Evolutionary conservation across 2,113 vertebrate genomes (phyloP), one percentile per base, ranked within the genome.

Genomic region (Thermophis baileyi): DNA sequence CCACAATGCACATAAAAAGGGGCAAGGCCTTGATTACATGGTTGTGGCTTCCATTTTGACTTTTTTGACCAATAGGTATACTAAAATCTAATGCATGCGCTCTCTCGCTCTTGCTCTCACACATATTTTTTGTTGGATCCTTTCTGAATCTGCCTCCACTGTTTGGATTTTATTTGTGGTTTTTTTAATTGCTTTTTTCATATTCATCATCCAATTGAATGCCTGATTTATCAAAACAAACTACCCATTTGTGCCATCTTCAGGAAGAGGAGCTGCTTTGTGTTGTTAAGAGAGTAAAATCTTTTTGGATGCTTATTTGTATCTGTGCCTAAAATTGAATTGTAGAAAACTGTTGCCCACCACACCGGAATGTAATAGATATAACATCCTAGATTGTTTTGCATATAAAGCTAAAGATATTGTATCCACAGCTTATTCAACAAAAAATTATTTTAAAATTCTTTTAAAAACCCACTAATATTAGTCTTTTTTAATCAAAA

Each of bases 201-300:
- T 74, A 74, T 74, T 74, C n/a, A 35, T 74, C 25, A 50, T 16
- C 30, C 49, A 54, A 35, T n/a, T 54, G 69, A 46, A 53, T n/a
- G 20, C 53, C 16, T 20, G 16, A 51, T 0, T 0, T 35, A 44
- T 51, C 74, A 90, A 60, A 91, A 90, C 94, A 81, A 81, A 95
- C 87, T 5, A 40, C 89, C 30, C 35, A 30, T 60, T 57, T 10
- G n/a, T 60, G 91, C 60, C 55, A 40, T 74, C 90, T 95, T 93
- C 90, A 0, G 0, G 51, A 88, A 35, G 40, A 50, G 63, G 8
- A 44, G 51, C 87, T 50, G 69, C 74, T 0, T 81, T 94, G 85
- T 0, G 0, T 4, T 57, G 46, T 46, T 46, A 44, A 40, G 14
- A 25, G 46, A 50, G 10, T 86, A 25, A 44, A 86, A 47, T n/a